Conservation (phyloP, 2,113 vertebrate species). For the Ceyx melanurus region DNA sequence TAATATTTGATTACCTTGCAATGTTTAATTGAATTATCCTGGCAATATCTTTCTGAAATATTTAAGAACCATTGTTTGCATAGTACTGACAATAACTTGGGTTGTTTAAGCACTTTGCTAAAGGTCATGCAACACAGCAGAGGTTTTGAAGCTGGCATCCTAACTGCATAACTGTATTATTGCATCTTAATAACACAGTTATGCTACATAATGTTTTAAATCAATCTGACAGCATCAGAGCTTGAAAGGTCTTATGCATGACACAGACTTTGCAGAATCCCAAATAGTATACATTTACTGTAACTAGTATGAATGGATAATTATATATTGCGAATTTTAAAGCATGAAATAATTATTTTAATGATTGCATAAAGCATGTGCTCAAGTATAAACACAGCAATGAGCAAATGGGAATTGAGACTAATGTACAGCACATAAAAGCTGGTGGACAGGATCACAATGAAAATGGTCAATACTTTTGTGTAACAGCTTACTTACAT, state of each 20-base stretch:
- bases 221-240: slow-evolving; percentile 10
- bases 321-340: slow-evolving; percentile 36
- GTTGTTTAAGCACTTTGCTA: background rate
- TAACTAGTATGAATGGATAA: slow-evolving; percentile 15
- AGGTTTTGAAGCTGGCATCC: background rate
- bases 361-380: background rate
- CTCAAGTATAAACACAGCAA: slow-evolving; percentile 38
- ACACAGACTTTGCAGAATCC: background rate
- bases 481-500: slow-evolving; percentile 18
- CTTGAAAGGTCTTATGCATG: background rate
- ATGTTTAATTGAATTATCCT: slow-evolving; percentile 2
- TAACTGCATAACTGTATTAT: background rate
- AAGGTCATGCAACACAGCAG: background rate
- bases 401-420: slow-evolving; percentile 24
- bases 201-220: slow-evolving; percentile 22
- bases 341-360: slow-evolving; percentile 46
- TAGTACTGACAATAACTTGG: background rate
- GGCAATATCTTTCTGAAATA: slow-evolving; percentile 17
- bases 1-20: background rate
- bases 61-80: slow-evolving; percentile 9
- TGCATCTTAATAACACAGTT: background rate
- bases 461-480: slow-evolving; percentile 41
- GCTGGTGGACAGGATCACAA: slow-evolving; percentile 27
- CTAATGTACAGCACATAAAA: slow-evolving; percentile 18
- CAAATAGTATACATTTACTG: background rate